Evolutionary conservation across 2,113 vertebrate genomes (phyloP).

Genomic region (Ceyx margarethae): DNA sequence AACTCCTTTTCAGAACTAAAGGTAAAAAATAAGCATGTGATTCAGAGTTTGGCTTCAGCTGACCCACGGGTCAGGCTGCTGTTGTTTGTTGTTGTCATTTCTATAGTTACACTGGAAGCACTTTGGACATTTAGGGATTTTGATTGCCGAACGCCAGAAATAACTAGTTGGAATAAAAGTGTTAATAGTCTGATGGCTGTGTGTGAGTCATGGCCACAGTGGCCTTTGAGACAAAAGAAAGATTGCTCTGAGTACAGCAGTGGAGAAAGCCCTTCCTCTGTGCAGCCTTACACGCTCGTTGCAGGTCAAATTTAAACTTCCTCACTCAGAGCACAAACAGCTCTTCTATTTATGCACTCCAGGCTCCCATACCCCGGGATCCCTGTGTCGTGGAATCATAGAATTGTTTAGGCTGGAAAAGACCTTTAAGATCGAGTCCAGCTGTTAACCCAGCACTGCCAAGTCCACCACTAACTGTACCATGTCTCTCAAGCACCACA

Average conservation of each 20-base stretch:
- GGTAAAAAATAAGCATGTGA: slow-evolving; percentile 50
- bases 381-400: not conserved
- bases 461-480: not conserved
- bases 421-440: not conserved
- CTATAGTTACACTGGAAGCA: slow-evolving; percentile 69
- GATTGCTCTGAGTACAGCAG: not conserved
- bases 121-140: slow-evolving; percentile 31
- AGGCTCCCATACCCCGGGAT: not conserved
- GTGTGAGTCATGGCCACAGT: slow-evolving; percentile 56
- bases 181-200: slow-evolving; percentile 58
- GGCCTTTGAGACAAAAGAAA: slow-evolving; percentile 58
- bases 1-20: not conserved
- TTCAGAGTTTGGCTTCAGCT: slow-evolving; percentile 55
- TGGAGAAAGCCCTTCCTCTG: slow-evolving; percentile 39
- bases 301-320: slow-evolving; percentile 5
- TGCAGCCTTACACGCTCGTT: not conserved
- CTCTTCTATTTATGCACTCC: not conserved
- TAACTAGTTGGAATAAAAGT: slow-evolving; percentile 66
- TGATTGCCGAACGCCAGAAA: slow-evolving; percentile 56
- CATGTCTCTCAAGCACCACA: not conserved
- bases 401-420: not conserved
- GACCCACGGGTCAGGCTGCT: slow-evolving; percentile 17
- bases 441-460: not conserved
- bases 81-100: slow-evolving; percentile 69
- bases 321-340: not conserved